Base-by-base conservation (phyloP, 2,888 invertebrate genomes). In the Lasioglossum morio region DNA sequence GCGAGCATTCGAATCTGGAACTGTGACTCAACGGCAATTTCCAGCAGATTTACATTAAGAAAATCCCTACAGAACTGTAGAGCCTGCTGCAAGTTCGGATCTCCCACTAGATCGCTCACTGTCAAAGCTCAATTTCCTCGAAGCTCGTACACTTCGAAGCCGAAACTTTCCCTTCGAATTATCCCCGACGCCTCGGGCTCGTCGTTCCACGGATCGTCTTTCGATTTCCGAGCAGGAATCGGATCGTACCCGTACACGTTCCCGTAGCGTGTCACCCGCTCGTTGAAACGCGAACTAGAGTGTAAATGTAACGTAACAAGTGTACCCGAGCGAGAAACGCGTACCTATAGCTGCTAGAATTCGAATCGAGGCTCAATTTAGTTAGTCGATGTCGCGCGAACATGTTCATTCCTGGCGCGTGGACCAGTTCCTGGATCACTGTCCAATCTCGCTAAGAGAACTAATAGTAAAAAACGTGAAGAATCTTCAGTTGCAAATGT, bases 301-400 rank as follows among this genome's bases (percentile, higher is more conserved):
- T 63, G 30, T 63, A 63, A 30, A 27, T 27, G n/a, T 60, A 43
- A 16, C 27, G 30, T 75, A 23, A 75, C 66, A 77, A 30, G 60
- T 79, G 77, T 77, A 79, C 78, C 78, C 53, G 53, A 53, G 23
- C 53, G 53, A 23, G 53, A 53, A 53, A 10, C 53, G 53, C 53
- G 53, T 53, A 53, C 53, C 53, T 53, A 53, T 53, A 53, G 23
- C 53, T 53, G 88, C 86, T 92, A 92, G 91, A 92, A 92, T 93
- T 93, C 88, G 91, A 93, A 92, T 92, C 92, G 93, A 94, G 94
- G 94, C 94, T 94, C 94, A 94, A 94, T 93, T 93, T 93, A 94
- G 93, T 89, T 94, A 94, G 92, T 85, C 82, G 66, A 89, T 84
- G 74, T 85, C 82, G 75, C 82, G 74, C 27, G 34, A 77, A 74